Percentiles rank a stretch among this genome's conserved stretches.
Conservation (phyloP, 1,140 invertebrate species). For the Lasioglossum albipes region DNA sequence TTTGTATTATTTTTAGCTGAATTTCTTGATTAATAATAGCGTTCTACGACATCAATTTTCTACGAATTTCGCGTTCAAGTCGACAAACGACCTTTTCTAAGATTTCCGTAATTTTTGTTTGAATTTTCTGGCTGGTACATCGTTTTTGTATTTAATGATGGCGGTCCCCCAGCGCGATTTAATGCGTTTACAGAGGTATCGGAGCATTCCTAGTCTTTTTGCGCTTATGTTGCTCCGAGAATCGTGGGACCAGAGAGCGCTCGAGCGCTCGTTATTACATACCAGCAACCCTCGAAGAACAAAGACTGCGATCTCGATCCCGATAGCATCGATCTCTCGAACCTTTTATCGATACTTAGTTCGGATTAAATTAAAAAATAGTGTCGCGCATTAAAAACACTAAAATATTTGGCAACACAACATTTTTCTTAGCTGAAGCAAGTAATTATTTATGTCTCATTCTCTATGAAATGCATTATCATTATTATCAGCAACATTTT, state of each 20-base stretch:
- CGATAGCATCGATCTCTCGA: constrained; percentile 61
- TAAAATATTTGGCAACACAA: background rate
- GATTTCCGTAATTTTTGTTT: too few species aligned
- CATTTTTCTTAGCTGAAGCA: too few species aligned
- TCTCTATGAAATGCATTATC: too few species aligned
- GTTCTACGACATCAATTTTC: too few species aligned
- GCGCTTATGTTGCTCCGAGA: constrained; percentile 21
- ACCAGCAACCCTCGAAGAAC: constrained; percentile 32
- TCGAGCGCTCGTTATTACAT: constrained; percentile 32
- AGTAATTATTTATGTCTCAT: too few species aligned
- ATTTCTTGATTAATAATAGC: too few species aligned
- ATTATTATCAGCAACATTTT: too few species aligned
- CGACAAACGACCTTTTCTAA: too few species aligned
- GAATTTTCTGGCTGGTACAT: too few species aligned
- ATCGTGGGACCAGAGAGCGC: constrained; percentile 37
- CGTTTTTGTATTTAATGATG: background rate
- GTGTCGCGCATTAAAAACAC: background rate
- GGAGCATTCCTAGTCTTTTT: constrained; percentile 37
- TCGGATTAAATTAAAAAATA: too few species aligned
- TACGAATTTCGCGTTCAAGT: too few species aligned
- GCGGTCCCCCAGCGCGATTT: constrained; percentile 26
- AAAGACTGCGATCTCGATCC: constrained; percentile 48
- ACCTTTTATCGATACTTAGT: constrained; percentile 9
- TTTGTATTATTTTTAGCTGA: too few species aligned
- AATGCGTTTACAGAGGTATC: constrained; percentile 53